Conservation (phyloP, 2,113 vertebrate genomes). For the Crotalus tigris region DNA sequence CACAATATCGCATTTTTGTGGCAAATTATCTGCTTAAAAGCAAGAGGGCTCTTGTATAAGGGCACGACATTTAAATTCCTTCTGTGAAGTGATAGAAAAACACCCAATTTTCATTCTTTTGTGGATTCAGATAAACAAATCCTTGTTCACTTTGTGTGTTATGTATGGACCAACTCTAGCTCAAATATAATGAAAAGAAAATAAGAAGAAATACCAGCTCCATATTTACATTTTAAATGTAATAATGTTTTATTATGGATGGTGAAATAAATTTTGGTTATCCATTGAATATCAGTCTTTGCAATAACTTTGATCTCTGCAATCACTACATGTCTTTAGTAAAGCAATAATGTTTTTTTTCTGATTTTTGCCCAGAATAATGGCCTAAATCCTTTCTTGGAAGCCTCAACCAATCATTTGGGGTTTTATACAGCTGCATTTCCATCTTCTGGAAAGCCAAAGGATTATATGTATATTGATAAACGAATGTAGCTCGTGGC, state of each 20-base stretch:
- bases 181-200: background rate
- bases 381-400: background rate
- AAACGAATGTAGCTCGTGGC: constrained; percentile 27
- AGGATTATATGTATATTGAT: constrained; percentile 8
- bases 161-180: background rate
- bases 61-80: background rate
- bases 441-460: constrained; percentile 18
- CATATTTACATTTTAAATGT: background rate
- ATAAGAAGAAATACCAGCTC: background rate
- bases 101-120: background rate
- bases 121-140: background rate
- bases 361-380: background rate
- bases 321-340: background rate
- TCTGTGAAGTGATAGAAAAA: background rate
- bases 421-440: constrained; percentile 13
- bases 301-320: background rate
- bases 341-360: background rate
- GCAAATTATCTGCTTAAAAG: constrained; percentile 15
- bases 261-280: background rate
- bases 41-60: constrained; percentile 21
- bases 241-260: background rate
- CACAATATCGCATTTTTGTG: background rate
- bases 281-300: background rate
- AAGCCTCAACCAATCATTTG: background rate
- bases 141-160: background rate